Evolutionary conservation across 2,888 invertebrate species (phyloP), one percentile per base, ranked within the genome.

Genomic region (Drosophila vallismaia): DNA sequence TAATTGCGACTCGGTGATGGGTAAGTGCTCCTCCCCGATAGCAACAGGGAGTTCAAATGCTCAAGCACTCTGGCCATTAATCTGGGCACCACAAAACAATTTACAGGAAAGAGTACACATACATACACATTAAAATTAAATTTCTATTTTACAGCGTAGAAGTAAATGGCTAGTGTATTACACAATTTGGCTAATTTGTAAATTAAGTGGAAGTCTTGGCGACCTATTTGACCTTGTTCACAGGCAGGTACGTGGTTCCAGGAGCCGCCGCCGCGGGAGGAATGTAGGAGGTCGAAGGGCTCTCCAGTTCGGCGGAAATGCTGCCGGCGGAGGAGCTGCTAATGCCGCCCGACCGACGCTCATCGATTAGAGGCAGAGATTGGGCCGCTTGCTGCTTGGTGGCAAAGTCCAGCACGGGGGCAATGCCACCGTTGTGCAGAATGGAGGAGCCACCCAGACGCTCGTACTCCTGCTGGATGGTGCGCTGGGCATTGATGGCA

Each of bases 401-500:
- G 57, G 78, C 77, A 63, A 89, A 89, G 57, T 89, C 85, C 38
- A 88, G 68, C 4, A 90, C 89, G 4, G 89, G 89, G 2, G 89
- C 90, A 38, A 87, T 56, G 59, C 89, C 90, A n/a, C 82, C 89
- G 53, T 90, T 83, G 12, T 88, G 85, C 4, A 78, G 79, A 26
- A 68, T 79, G 7, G 89, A 85, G 4, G 80, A 69, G 50, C 90
- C 90, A 12, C 87, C 88, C 62, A 90, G 64, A 1, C 84, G 72
- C 60, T 90, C 89, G 59, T 90, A 90, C 51, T 90, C 89, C 59
- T 86, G 81, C 60, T 90, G 90, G 53, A 90, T 91, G 40, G 88
- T 78, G 5, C 83, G 86, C 77, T 91, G 90, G 0, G 91, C 90
- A 67, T 89, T 86, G 10, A 81, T 68, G 6, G 91, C 91, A 72